phyloP scores from a whole-genome alignment of 2,888 invertebrate genomes.

The Heliothis peltigera region DNA sequence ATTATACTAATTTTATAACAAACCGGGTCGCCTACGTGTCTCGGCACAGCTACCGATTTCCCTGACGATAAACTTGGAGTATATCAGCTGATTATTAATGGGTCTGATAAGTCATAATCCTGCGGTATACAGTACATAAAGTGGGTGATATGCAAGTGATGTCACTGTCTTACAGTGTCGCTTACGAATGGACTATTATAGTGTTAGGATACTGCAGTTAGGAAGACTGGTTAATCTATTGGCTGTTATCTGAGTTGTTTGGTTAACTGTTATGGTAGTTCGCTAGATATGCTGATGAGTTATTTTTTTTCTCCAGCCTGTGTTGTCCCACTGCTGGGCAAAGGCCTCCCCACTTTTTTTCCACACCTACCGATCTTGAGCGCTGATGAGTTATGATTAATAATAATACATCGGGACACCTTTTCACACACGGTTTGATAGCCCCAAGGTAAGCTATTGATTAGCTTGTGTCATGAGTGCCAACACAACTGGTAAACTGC shows the following conservation, averaged over 20 bases:
- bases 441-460: no score
- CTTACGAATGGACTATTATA: slow-evolving; percentile 4
- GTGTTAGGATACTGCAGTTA: not conserved
- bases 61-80: slow-evolving; percentile 21
- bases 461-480: no score
- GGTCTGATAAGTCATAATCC: slow-evolving; percentile 6
- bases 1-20: not conserved
- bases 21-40: slow-evolving; percentile 36
- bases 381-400: no score
- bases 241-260: not conserved
- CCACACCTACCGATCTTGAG: no score
- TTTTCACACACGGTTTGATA: no score
- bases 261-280: not conserved
- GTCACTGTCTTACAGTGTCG: slow-evolving; percentile 20
- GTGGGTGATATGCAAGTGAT: slow-evolving; percentile 15
- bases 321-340: no score
- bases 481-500: no score
- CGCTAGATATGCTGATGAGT: no score
- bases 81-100: slow-evolving; percentile 11
- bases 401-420: no score
- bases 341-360: no score
- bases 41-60: slow-evolving; percentile 15
- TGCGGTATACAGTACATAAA: slow-evolving; percentile 6
- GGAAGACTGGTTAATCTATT: not conserved
- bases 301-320: no score